Conservation (phyloP, 2,888 invertebrate genomes). For the Polydrusus cervinus region DNA sequence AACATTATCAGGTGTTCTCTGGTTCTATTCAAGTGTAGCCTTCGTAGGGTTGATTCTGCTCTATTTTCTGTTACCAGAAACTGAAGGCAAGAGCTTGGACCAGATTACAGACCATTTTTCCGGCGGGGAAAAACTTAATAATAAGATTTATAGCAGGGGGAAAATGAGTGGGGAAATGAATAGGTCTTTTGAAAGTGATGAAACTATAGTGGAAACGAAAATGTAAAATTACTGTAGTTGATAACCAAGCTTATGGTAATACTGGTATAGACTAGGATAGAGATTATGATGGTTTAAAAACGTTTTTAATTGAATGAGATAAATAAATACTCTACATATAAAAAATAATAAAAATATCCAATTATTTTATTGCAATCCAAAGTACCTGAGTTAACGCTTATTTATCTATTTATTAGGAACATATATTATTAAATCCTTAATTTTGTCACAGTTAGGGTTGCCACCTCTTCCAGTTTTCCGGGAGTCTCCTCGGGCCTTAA, state of each 20-base stretch:
- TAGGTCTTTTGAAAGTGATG: background rate
- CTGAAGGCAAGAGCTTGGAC: constrained; percentile 83
- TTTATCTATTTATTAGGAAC: too few species aligned
- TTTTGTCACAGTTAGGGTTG: too few species aligned
- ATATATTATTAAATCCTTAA: too few species aligned
- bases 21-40: constrained; percentile 79
- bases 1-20: constrained; percentile 82
- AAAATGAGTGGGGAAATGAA: background rate
- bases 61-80: constrained; percentile 85
- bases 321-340: too few species aligned
- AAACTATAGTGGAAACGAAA: background rate
- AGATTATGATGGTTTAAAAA: background rate
- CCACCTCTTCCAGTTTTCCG: too few species aligned
- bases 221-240: background rate
- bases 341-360: too few species aligned
- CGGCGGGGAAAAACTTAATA: constrained; percentile 36
- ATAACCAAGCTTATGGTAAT: background rate
- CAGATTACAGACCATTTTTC: constrained; percentile 81
- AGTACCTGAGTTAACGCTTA: too few species aligned
- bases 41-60: constrained; percentile 77
- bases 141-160: constrained; percentile 23
- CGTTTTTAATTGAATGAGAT: too few species aligned
- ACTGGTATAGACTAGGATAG: background rate
- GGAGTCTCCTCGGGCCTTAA: too few species aligned
- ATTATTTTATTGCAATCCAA: too few species aligned